These are phyloP conservation scores for Crotophaga sulcirostris DNA, from an alignment of 2,113 vertebrate genomes.

Conservation along the genomic window DNA sequence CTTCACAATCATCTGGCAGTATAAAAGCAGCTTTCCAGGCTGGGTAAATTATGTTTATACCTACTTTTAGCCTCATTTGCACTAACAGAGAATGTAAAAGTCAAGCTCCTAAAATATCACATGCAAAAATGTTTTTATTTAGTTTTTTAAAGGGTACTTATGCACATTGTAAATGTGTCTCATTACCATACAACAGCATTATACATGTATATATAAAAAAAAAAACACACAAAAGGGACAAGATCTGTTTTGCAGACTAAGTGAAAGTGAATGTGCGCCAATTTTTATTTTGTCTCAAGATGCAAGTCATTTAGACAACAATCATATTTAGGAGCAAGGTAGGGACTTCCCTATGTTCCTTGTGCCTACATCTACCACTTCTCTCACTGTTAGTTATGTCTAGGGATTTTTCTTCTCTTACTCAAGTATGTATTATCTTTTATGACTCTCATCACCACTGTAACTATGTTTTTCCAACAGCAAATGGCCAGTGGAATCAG, in stretches of 20 bases:
- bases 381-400: background rate
- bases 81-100: background rate
- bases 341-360: background rate
- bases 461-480: slow-evolving; percentile 69
- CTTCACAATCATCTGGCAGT: background rate
- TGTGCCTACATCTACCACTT: background rate
- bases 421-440: background rate
- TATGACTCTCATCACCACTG: background rate
- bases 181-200: background rate
- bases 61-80: background rate
- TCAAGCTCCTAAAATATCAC: background rate
- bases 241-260: background rate
- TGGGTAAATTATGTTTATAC: background rate
- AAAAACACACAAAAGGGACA: background rate
- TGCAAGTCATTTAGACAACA: background rate
- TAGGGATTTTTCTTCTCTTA: background rate
- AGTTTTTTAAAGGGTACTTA: background rate
- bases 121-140: background rate
- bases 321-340: background rate
- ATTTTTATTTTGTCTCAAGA: background rate
- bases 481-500: slow-evolving; percentile 98
- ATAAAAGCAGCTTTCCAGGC: background rate
- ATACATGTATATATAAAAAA: background rate
- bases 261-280: background rate
- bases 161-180: background rate